Percentiles rank a stretch among this genome's conserved stretches.
Evolutionary conservation across 2,797 vertebrate genomes (phyloP).

Genomic region (Catharus ustulatus): DNA sequence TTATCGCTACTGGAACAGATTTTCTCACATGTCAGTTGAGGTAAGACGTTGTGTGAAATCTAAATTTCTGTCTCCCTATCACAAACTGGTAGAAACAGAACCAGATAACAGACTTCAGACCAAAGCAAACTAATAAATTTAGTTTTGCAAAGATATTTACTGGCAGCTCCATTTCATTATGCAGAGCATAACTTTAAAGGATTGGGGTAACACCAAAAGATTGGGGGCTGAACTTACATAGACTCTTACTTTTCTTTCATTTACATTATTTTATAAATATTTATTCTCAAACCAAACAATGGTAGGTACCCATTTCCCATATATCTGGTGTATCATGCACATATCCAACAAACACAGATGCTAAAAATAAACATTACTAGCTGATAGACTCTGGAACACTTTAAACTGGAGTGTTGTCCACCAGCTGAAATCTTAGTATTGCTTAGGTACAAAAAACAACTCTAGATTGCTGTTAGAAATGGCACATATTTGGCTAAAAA

Average conservation of each 20-base stretch:
- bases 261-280: neutral
- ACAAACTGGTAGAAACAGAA: neutral
- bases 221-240: neutral
- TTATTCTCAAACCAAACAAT: neutral
- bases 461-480: conserved; percentile 16
- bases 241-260: neutral
- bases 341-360: neutral
- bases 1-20: neutral
- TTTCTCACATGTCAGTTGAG: neutral
- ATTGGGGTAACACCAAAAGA: neutral
- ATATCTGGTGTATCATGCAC: neutral
- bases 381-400: conserved; percentile 5
- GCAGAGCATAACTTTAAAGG: neutral
- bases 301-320: neutral
- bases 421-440: conserved; percentile 52
- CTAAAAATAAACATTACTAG: neutral
- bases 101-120: neutral
- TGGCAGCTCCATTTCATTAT: neutral
- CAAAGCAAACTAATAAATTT: neutral
- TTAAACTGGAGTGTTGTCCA: conserved; percentile 32
- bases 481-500: neutral
- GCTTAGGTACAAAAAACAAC: conserved; percentile 11
- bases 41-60: neutral
- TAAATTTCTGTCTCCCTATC: neutral
- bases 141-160: neutral